Percentiles rank a stretch among this genome's conserved stretches.
Conservation (phyloP, 2,113 vertebrate genomes). For the Progne subis region DNA sequence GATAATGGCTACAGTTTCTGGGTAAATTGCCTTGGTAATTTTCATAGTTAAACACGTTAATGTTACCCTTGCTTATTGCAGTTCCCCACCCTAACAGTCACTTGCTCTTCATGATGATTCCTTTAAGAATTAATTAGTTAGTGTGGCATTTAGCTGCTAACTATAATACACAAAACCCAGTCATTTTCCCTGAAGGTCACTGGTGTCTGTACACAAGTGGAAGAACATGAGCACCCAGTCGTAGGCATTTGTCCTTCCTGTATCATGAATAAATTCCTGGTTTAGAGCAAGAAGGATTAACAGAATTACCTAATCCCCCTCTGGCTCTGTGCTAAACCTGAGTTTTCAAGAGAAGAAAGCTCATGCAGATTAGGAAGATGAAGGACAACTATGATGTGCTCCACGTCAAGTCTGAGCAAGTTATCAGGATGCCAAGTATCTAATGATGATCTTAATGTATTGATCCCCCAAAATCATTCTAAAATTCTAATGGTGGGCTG, state of each 20-base stretch:
- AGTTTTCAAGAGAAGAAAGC: neutral
- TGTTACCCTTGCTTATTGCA: conserved; percentile 8
- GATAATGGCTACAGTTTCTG: conserved; percentile 40
- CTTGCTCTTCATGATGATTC: neutral
- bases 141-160: neutral
- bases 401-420: neutral
- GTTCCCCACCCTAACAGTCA: neutral
- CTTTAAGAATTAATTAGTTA: conserved; percentile 36
- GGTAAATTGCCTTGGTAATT: conserved; percentile 41
- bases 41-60: neutral
- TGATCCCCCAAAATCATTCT: neutral
- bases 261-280: neutral
- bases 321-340: neutral
- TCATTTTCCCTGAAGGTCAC: conserved; percentile 8
- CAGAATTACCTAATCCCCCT: neutral
- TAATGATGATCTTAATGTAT: neutral
- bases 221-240: neutral
- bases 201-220: neutral
- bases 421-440: neutral
- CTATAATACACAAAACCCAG: neutral
- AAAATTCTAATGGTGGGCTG: neutral
- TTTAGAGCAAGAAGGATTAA: neutral
- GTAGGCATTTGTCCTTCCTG: neutral
- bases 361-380: neutral
- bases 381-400: neutral